These are phyloP conservation scores for Lasioglossum lativentre DNA, from an alignment of 2,888 invertebrate genomes.

Conservation along the genomic window DNA sequence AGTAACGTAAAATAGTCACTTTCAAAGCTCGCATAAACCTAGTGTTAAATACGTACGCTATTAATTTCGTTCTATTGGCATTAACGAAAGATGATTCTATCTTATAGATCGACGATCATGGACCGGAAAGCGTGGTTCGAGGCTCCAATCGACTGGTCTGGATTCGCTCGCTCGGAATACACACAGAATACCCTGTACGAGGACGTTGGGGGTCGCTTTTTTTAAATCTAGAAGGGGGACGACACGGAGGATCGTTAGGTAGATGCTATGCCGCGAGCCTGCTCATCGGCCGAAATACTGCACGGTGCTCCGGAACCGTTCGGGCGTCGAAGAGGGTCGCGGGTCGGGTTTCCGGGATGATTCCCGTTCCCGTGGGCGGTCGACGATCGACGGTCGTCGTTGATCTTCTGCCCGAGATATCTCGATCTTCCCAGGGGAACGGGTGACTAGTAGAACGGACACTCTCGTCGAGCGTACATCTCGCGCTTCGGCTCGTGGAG, in stretches of 20 bases:
- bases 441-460: slow-evolving; percentile 16
- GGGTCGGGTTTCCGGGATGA: slow-evolving; percentile 1
- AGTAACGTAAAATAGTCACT: background rate
- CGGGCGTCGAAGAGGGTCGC: slow-evolving; percentile 7
- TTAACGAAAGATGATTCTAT: background rate
- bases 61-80: background rate
- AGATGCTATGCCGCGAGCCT: slow-evolving; percentile 81
- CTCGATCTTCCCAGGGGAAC: slow-evolving; percentile 30
- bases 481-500: slow-evolving; percentile 34
- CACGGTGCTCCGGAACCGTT: slow-evolving; percentile 75
- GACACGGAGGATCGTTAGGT: slow-evolving; percentile 41
- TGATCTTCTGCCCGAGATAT: slow-evolving; percentile 1
- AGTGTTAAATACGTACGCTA: background rate
- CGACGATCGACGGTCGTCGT: slow-evolving; percentile 1
- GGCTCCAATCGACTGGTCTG: background rate
- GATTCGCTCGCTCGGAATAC: background rate
- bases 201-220: background rate
- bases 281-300: slow-evolving; percentile 84
- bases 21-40: background rate
- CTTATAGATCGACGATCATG: background rate
- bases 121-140: slow-evolving; percentile 5
- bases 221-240: slow-evolving; percentile 21
- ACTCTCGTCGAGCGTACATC: slow-evolving; percentile 63
- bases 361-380: slow-evolving; percentile 16
- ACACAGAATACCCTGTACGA: slow-evolving; percentile 14